Evolutionary conservation across 2,797 vertebrate genomes (phyloP).

Genomic region (Peromyscus melanophrys): DNA sequence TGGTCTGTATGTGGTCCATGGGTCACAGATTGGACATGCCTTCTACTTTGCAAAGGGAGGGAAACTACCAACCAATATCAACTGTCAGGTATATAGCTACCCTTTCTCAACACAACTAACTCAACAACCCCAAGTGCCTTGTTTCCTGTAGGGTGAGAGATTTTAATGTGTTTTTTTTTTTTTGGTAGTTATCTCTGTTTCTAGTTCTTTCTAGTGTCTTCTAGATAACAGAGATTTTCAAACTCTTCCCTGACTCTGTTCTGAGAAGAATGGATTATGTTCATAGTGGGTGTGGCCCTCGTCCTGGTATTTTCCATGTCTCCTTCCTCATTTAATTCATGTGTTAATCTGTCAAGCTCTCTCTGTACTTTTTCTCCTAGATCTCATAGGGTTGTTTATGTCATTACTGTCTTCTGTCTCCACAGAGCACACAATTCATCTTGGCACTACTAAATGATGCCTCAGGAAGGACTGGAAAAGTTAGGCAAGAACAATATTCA

Average conservation of each 20-base stretch:
- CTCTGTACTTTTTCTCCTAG: neutral
- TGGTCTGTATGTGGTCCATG: neutral
- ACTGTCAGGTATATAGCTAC: neutral
- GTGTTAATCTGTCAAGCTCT: conserved; percentile 36
- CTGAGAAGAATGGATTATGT: conserved; percentile 14
- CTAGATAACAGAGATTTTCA: conserved; percentile 37
- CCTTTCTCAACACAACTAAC: neutral
- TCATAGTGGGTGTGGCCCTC: neutral
- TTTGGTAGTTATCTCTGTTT: conserved; percentile 2
- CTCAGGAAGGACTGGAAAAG: neutral
- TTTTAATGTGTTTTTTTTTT: neutral
- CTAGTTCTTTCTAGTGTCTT: conserved; percentile 34
- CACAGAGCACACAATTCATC: neutral
- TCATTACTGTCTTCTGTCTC: neutral
- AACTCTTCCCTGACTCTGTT: neutral
- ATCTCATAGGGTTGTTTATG: neutral
- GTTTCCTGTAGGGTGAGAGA: neutral
- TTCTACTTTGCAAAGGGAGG: neutral
- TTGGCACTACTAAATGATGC: neutral
- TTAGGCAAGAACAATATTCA: neutral
- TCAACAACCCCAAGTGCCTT: neutral
- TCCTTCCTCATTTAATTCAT: conserved; percentile 54
- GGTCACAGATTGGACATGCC: neutral
- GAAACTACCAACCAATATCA: neutral
- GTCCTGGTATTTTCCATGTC: neutral